Evolutionary conservation across 1,140 invertebrate species (phyloP).

Genomic region (Formica selysi): DNA sequence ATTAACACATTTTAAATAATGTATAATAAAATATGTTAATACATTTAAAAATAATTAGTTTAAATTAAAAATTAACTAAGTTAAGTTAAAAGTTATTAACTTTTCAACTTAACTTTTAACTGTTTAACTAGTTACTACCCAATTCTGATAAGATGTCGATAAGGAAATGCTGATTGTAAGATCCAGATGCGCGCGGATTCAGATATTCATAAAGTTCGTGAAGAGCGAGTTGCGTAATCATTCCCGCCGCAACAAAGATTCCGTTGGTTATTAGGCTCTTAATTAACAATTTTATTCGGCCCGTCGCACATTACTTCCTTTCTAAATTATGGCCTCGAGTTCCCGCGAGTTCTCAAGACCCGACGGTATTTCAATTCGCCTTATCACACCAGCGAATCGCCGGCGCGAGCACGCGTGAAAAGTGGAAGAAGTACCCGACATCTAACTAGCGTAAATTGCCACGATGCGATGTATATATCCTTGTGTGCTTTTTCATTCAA

Average conservation of each 20-base stretch:
- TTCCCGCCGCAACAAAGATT: constrained; percentile 34
- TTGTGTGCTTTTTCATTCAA: constrained; percentile 11
- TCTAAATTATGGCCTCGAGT: constrained; percentile 67
- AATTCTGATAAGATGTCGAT: background rate
- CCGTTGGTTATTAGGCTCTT: constrained; percentile 46
- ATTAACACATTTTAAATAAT: too few relatives aligned
- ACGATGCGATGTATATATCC: background rate
- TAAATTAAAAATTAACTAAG: too few relatives aligned
- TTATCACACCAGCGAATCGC: constrained; percentile 62
- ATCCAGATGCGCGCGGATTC: background rate
- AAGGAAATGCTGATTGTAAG: background rate
- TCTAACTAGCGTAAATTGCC: constrained; percentile 4
- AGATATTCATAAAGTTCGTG: constrained; percentile 3
- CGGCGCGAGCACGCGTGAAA: background rate
- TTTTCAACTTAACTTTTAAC: too few relatives aligned
- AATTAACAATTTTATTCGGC: constrained; percentile 72
- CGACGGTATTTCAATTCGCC: constrained; percentile 63
- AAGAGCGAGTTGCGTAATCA: constrained; percentile 5
- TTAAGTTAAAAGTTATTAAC: too few relatives aligned
- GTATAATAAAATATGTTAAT: too few relatives aligned
- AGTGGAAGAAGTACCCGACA: background rate
- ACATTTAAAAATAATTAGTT: too few relatives aligned
- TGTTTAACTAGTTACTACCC: too few relatives aligned
- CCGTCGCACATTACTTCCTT: constrained; percentile 63
- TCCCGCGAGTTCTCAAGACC: constrained; percentile 57